These are phyloP conservation scores for Gymnothorax javanicus DNA, from an alignment of 2,797 vertebrate genomes.

Conservation along the genomic window DNA sequence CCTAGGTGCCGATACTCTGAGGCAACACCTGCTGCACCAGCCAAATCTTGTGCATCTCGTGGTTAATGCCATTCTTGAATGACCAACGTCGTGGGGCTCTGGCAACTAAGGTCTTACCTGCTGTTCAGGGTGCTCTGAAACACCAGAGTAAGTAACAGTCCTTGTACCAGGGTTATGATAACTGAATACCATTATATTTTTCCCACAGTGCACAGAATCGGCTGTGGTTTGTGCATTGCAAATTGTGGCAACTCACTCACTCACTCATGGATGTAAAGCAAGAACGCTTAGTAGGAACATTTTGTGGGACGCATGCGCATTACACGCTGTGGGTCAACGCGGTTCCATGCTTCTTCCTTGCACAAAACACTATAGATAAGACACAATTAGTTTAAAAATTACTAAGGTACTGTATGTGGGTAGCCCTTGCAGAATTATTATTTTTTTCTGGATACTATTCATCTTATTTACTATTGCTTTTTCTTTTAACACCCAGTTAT, in stretches of 20 bases:
- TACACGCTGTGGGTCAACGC: too few relatives aligned
- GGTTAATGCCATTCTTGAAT: conserved; percentile 56
- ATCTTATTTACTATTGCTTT: neutral
- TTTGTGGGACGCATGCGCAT: too few relatives aligned
- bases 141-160: conserved; percentile 59
- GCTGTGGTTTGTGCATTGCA: too few relatives aligned
- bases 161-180: conserved; percentile 59
- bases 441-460: neutral
- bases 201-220: too few relatives aligned
- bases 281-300: too few relatives aligned
- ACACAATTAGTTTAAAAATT: neutral
- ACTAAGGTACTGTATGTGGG: neutral
- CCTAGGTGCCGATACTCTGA: conserved; percentile 31
- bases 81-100: conserved; percentile 38
- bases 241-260: too few relatives aligned
- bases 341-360: too few relatives aligned
- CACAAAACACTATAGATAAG: too few relatives aligned
- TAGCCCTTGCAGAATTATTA: neutral
- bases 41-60: conserved; percentile 63
- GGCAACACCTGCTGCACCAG: conserved; percentile 32
- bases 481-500: neutral
- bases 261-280: too few relatives aligned
- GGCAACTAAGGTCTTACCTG: conserved; percentile 45
- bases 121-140: conserved; percentile 62
- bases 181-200: too few relatives aligned